Base-by-base conservation (phyloP, 2,113 vertebrate genomes). In the Sula dactylatra region DNA sequence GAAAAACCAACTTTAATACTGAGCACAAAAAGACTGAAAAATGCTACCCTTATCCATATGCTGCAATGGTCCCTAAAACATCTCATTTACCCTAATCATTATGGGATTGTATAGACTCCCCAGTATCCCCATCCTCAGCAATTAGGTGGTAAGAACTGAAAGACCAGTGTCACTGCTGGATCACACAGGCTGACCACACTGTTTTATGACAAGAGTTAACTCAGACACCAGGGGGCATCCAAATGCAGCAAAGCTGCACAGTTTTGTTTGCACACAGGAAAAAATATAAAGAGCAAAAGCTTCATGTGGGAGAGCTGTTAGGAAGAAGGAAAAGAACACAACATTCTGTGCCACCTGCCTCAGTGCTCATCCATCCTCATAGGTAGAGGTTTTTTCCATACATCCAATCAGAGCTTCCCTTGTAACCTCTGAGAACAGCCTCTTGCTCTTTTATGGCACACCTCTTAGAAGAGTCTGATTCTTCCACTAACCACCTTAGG, bases 161-260 rank as follows among this genome's bases (percentile, higher is more conserved):
- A 86, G 36, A 32, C 2, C 34, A 49, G 26, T 14, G 45, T 31
- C 45, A 40, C 38, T 89, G 59, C 36, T 62, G 45, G 64, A 66
- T 19, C 45, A 49, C 49, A 27, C 21, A 25, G 16, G 18, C 22
- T 71, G 65, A 4, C 47, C 64, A 45, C n/a, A 61, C 12, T 18
- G 22, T 9, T 56, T 64, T 19, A 34, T 29, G 20, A 38, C 49
- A 69, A 18, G 11, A 56, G 14, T 21, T 26, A 77, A 66, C 62
- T 66, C 31, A 16, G 65, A 90, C 90, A 64, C 64, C 77, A 93
- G 95, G 85, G 90, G 94, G 90, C 92, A 96, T n/a, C 55, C 84
- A 79, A 90, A 71, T 21, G 42, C 20, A 89, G 73, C 32, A 77
- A 74, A 79, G 42, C 32, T 74, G 50, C 7, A 40, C 40, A 71